Base-by-base conservation (phyloP, 1,140 invertebrate species). In the Amphibalanus amphitrite region DNA sequence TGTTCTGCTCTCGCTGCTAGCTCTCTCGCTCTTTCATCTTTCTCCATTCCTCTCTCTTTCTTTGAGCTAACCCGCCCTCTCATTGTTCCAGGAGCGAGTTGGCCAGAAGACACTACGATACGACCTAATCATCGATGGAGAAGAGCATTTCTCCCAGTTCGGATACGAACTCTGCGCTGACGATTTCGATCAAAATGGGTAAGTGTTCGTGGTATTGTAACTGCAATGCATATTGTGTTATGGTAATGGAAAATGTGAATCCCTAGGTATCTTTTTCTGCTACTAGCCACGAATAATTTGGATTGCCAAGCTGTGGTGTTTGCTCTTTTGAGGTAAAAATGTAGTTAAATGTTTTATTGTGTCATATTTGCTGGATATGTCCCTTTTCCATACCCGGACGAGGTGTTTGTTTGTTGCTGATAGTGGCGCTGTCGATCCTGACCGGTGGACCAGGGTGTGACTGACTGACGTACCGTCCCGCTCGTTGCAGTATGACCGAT, bases 111-210 rank as follows among this genome's bases (percentile, higher is more conserved):
- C 75, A 3, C 85, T 93, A 76, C 83, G 85, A 28, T 83, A 88
- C 8, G 82, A 82, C 13, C 77, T 88, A 38, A 84, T 86, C 29
- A 80, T 93, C 1, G 85, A 85, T 70, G 92, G 92, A 0, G 90
- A 93, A 81, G 90, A 91, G 79, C 91, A 93, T 78, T 90, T 87
- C 0, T 92, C 90, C 3, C 91, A 89, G 78, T 96, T 90, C 80
- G 93, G 93, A 68, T 95, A 95, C 78, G 90, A 93, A 82, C 80
- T 95, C 6, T 82, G 89, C 8, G 85, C 88, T 4, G 87, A 89
- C 26, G 93, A 96, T 82, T 81, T 95, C 4, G 93, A 96, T 78
- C 89, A 89, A 20, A 92, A 96, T 80, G 86, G 86, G 87, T 92
- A 83, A 82, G 65, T 65, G 4, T 65, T n/a, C n/a, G n/a, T n/a